Evolutionary conservation across 2,113 vertebrate species (phyloP), one percentile per base, ranked within the genome.

Genomic region (Vidua macroura): DNA sequence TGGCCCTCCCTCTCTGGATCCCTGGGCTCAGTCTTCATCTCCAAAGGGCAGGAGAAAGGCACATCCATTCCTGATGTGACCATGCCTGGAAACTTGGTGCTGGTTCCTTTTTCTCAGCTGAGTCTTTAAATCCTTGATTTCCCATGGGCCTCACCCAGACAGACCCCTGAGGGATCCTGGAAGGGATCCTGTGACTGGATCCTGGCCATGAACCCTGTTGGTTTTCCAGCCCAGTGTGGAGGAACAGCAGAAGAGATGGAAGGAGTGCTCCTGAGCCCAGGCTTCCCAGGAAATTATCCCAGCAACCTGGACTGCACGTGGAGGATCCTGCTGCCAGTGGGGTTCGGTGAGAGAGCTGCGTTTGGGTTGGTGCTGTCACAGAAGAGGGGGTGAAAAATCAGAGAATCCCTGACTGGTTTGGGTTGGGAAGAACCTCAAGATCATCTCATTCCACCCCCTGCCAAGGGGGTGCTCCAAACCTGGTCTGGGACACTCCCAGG

Each of bases 271-370:
- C 98, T 99, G 94, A 99, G 99, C 92, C 99, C 99, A 1, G 99
- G 99, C 72, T 99, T 99, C 97, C 99, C 99, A 58, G 99, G 99
- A 68, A 99, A 99, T 97, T 99, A 99, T 77, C 99, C 99, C 53
- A 99, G 99, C 98, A 99, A 99, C 98, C 98, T 99, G 92, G 99
- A 99, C 97, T 99, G 99, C 97, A 99, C 99, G 1, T 99, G 99
- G 99, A 99, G 98, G 97, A 98, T 99, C 69, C 97, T 98, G 72
- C 98, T 99, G 95, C 98, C 99, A 0, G 99, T 99, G 95, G 99
- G 99, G 63, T 99, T 99, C 35, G 99, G 99, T 99, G 90, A 98
- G 99, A 64, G 14, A 20, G 13, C 22, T 15, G 44, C 4, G 15
- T n/a, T 67, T 28, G 74, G 30, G 15, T 35, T 41, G 84, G 11